These are phyloP conservation scores for Bombus confusus DNA, from an alignment of 1,140 invertebrate genomes.

Conservation along the genomic window DNA sequence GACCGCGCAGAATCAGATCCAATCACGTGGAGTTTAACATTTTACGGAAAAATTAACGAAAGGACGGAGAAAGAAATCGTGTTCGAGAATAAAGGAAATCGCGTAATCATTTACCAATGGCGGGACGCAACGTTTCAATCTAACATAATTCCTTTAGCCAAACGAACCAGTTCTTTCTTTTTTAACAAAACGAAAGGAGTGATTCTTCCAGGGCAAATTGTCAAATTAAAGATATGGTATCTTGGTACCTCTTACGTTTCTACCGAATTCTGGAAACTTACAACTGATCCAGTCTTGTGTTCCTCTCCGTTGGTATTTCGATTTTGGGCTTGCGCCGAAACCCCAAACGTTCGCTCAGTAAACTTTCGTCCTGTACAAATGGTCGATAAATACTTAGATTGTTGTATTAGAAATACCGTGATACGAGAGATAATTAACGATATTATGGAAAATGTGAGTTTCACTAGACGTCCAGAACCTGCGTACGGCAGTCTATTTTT, in stretches of 20 bases:
- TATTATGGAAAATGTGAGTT: constrained; percentile 37
- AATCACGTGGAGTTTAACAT: constrained; percentile 62
- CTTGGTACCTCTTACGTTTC: constrained; percentile 16
- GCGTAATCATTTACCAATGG: constrained; percentile 66
- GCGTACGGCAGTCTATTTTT: constrained; percentile 56
- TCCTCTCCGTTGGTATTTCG: constrained; percentile 51
- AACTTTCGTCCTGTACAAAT: not conserved
- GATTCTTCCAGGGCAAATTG: constrained; percentile 67
- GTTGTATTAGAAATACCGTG: constrained; percentile 33
- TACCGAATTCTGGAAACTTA: constrained; percentile 68
- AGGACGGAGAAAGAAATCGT: constrained; percentile 44
- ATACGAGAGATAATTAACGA: constrained; percentile 60
- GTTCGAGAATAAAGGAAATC: constrained; percentile 72
- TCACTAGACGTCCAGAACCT: not conserved
- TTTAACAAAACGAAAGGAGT: constrained; percentile 72
- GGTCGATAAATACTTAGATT: constrained; percentile 57
- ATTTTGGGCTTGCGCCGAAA: constrained; percentile 57
- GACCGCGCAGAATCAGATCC: not conserved
- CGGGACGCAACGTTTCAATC: constrained; percentile 20
- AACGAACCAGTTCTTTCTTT: constrained; percentile 58
- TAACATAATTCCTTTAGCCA: not conserved
- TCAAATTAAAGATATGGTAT: constrained; percentile 65
- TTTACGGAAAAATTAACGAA: not conserved
- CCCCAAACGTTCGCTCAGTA: not conserved
- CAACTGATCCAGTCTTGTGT: constrained; percentile 64